These are phyloP conservation scores for Capromys pilorides DNA, from an alignment of 2,797 vertebrate species.

Conservation along the genomic window DNA sequence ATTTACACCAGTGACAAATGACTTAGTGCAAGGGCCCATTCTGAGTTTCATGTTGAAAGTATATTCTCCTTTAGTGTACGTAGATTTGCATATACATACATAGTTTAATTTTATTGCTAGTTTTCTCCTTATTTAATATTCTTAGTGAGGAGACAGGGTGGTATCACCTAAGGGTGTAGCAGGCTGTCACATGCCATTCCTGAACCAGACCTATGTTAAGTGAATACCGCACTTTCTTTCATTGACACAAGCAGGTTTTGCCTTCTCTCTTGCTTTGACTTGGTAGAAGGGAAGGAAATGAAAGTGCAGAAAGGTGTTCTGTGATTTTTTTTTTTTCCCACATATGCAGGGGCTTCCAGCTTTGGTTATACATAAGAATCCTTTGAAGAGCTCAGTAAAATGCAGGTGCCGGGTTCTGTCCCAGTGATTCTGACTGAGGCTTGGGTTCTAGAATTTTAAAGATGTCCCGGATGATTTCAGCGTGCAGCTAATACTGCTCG, in stretches of 20 bases:
- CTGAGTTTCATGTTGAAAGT: background rate
- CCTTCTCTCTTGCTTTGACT: background rate
- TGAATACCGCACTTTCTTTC: background rate
- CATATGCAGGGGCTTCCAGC: background rate
- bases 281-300: background rate
- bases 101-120: background rate
- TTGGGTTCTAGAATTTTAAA: background rate
- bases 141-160: background rate
- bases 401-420: background rate
- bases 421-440: background rate
- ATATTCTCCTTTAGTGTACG: background rate
- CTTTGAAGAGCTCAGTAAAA: background rate
- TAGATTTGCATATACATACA: too few species aligned
- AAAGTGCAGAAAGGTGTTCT: background rate
- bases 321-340: background rate
- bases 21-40: background rate
- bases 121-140: background rate
- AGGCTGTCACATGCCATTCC: background rate
- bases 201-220: background rate
- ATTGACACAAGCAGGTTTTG: background rate
- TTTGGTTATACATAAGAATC: background rate
- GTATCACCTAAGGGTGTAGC: background rate
- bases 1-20: background rate
- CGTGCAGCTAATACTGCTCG: fast-evolving
- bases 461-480: background rate